Base-by-base conservation (phyloP, 30 jellyfish, hydroid and myxozoan genomes). In the Nemopilema nomurai region DNA sequence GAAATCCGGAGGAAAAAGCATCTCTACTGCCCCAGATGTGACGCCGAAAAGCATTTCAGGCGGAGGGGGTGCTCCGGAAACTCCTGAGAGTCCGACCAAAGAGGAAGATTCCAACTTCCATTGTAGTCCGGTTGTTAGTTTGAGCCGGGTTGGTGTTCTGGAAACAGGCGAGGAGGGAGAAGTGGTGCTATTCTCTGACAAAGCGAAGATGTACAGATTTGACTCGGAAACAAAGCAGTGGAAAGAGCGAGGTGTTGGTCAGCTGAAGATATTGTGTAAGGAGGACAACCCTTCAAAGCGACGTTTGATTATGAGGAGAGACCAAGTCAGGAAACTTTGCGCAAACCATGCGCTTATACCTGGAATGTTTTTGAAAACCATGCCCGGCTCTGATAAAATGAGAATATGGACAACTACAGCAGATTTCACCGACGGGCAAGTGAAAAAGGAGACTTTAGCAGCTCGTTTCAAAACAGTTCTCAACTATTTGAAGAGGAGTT, bases 211-310 rank as follows among this genome's bases (percentile, higher is more conserved):
- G 76, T 89, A 70, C 65, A 86, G 97, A 63, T 89, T 33, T 72
- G 97, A 89, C 28, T 62, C 83, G 0, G 88, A 25, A 18, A 49
- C 76, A 29, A 74, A 75, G 49, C 83, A 81, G 41, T 89, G 97
- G 97, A 89, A 89, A 75, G 97, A 89, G 77, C 24, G 97, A 27
- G 97, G 97, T 16, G 82, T 89, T 16, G 97, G 97, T 9, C 83
- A 64, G 32, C 57, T 89, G 79, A 82, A 76, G 27, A 74, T 88
- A 24, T 69, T 89, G 28, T 86, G 32, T 18, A 70, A 62, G 20
- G 52, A 13, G 18, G 90, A 50, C 21, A 62, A 18, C 20, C 16
- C 63, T 19, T 41, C 22, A 18, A 77, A 51, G 49, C 66, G 33
- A 26, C 82, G 97, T 27, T 67, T 89, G 32, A 50, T 89, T 30